Evolutionary conservation across 2,888 invertebrate species (phyloP).

Genomic region (Lasius platythorax): DNA sequence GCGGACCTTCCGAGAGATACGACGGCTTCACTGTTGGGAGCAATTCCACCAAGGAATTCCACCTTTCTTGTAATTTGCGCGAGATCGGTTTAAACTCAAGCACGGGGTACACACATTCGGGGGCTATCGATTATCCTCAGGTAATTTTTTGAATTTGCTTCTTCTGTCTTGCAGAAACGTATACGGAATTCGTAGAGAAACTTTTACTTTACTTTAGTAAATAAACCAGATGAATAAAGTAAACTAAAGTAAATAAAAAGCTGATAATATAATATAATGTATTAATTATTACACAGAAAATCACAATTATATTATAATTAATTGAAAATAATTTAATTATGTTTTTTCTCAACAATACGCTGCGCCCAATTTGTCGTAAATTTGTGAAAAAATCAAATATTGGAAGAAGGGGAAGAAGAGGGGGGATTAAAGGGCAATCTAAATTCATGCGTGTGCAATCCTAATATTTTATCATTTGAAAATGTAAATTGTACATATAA

Average conservation of each 20-base stretch:
- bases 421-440: too few relatives aligned
- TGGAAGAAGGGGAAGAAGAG: not conserved
- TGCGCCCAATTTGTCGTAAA: not conserved
- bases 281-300: not conserved
- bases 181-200: not conserved
- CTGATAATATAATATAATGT: not conserved
- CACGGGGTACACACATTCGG: not conserved
- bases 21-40: slow-evolving; percentile 46
- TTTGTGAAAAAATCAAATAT: not conserved
- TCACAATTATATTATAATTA: not conserved
- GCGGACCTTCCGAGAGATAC: slow-evolving; percentile 39
- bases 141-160: slow-evolving; percentile 6
- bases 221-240: not conserved
- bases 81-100: not conserved
- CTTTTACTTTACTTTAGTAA: not conserved
- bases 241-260: too few relatives aligned
- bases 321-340: not conserved
- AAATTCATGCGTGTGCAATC: too few relatives aligned
- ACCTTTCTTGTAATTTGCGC: slow-evolving; percentile 33
- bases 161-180: not conserved
- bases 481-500: not conserved
- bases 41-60: slow-evolving; percentile 37
- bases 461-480: not conserved
- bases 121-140: not conserved
- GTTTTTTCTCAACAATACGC: not conserved